Conservation (phyloP, 2,113 vertebrate species). For the Paratilapia polleni region DNA sequence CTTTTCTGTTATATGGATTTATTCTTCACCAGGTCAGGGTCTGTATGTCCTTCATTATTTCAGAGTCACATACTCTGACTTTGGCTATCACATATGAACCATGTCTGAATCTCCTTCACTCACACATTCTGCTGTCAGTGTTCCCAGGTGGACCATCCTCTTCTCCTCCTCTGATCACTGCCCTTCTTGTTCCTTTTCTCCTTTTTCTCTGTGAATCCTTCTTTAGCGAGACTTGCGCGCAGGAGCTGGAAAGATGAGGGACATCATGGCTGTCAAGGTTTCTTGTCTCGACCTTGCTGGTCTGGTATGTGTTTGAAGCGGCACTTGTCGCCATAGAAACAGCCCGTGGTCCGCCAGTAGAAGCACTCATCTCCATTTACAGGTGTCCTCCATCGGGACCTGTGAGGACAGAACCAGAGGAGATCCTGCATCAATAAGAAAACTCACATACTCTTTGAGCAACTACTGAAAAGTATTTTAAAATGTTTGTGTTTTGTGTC, state of each 20-base stretch:
- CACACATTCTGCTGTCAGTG: background rate
- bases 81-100: background rate
- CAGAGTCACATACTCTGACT: background rate
- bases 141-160: background rate
- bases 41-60: background rate
- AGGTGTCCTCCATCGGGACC: background rate
- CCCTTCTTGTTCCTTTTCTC: background rate
- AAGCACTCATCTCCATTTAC: constrained; percentile 31
- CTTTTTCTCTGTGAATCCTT: background rate
- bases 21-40: background rate
- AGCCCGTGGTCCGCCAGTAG: constrained; percentile 50
- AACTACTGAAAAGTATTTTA: background rate
- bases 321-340: constrained; percentile 43
- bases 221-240: background rate
- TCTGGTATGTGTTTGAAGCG: constrained; percentile 51
- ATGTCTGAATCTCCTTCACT: background rate
- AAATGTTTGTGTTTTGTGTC: background rate
- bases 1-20: background rate
- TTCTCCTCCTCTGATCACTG: background rate
- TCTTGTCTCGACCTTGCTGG: constrained; percentile 30
- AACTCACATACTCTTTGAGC: background rate
- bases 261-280: background rate
- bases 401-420: background rate
- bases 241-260: too few relatives aligned
- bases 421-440: background rate